Evolutionary conservation across 1,140 invertebrate genomes (phyloP), one percentile per base, ranked within the genome.

Genomic region (Drosophila mayri): DNA sequence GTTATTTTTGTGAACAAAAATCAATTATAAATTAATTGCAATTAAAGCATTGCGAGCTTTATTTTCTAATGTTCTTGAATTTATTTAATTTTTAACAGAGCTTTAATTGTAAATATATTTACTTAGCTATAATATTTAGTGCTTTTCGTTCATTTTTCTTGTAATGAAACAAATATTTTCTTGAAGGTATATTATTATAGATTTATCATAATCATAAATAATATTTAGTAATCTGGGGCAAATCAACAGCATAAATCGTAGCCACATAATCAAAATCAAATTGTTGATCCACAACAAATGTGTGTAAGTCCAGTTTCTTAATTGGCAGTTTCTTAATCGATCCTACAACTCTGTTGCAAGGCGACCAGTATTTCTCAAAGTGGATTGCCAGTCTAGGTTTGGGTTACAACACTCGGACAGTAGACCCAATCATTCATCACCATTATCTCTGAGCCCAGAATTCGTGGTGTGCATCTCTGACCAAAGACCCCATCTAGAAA

Each of bases 321-420:
- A 62, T 65, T 65, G 57, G 62, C 62, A 62, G 62, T 65, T 65
- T 63, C 14, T 44, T 61, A 62, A 35, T 61, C 22, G 55, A 57
- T 55, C 52, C 52, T 41, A 59, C 61, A 38, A 63, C 18, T 61
- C 28, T 64, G 58, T 61, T 62, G 58, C 38, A 65, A 65, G 59
- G 28, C 14, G n/a, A 65, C 47, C 43, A 54, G 30, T 55, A 43
- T 35, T 62, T 65, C 32, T 18, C 8, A 62, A 35, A 3, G 55
- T 22, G 52, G 52, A 55, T 37, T 38, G 52, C 52, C 14, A 38
- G 12, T 37, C 50, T 22, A 22, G 7, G 61, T 63, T 63, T 18
- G 6, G 5, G 12, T 14, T 37, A 37, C 37, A 49, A 60, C 64
- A 68, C 58, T 18, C 14, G 20, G 59, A 37, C 66, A 44, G 46